Evolutionary conservation across 2,888 invertebrate genomes (phyloP), one percentile per base, ranked within the genome.

Genomic region (Chloroclystis v-ata): DNA sequence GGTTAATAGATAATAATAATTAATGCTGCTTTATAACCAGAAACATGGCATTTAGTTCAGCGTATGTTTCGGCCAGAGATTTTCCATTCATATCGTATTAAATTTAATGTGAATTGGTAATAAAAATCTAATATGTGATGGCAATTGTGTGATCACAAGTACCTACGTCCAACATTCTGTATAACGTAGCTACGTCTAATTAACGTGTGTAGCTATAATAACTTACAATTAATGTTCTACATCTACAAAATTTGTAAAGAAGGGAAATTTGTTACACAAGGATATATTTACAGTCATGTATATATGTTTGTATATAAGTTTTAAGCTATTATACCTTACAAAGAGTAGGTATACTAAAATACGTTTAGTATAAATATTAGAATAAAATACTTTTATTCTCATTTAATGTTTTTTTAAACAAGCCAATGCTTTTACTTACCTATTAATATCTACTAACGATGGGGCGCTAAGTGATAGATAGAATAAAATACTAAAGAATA

Each of bases 171-270:
- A n/a, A n/a, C n/a, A n/a, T n/a, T n/a, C 12, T 12, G 12, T 42
- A 45, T 14, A 11, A 13, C 16, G 24, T 37, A 28, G 2, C 28
- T 50, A 39, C 6, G 37, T 37, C 45, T 47, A 40, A 35, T 13
- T 48, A 29, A 47, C 29, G 46, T 41, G 37, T 45, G 24, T 45
- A 12, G 35, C 37, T 47, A 41, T 37, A 33, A 37, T 49, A 49
- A 29, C 25, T 29, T 45, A 44, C 1, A 20, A 38, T 44, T 35
- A 38, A 47, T 35, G n/a, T 49, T 47, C 80, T 85, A 85, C 72
- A 55, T 44, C 82, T 85, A 85, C 81, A 74, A 82, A 81, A 82
- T 78, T 84, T 86, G 85, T 86, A 86, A 82, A 86, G 85, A 86
- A 86, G 85, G 77, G 79, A 78, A 78, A 73, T 81, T 85, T 85